Conservation (phyloP, 2,113 vertebrate species). For the Ageneiosus marmoratus region DNA sequence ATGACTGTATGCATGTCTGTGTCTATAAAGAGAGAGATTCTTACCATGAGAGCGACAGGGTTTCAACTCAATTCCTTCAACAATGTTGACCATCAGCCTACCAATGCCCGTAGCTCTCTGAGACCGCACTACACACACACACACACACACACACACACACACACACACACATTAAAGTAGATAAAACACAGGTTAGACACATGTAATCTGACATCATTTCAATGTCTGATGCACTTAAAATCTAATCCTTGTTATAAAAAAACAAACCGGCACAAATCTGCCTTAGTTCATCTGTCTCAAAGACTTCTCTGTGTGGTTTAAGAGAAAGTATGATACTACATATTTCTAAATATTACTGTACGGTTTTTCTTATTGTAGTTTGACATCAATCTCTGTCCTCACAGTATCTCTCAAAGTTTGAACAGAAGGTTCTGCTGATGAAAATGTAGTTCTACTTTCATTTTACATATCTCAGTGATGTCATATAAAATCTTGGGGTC, state of each 20-base stretch:
- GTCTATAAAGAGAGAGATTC: slow-evolving; percentile 24
- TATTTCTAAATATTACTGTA: not conserved
- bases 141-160: slow-evolving; percentile 30
- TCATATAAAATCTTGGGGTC: not conserved
- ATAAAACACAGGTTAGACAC: not conserved
- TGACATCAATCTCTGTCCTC: not conserved
- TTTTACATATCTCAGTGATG: not conserved
- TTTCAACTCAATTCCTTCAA: slow-evolving; percentile 96
- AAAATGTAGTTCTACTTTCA: not conserved
- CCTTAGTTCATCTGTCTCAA: not conserved
- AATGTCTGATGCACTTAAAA: not conserved
- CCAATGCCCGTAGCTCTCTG: slow-evolving; percentile 97
- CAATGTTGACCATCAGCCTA: slow-evolving; percentile 96
- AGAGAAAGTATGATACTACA: not conserved
- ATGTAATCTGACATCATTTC: not conserved
- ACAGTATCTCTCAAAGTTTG: not conserved
- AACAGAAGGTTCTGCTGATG: not conserved
- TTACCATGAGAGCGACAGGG: slow-evolving; percentile 95
- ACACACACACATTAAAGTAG: not conserved
- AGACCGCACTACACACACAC: slow-evolving; percentile 80
- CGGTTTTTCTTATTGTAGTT: not conserved
- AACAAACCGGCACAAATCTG: not conserved
- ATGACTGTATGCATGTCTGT: too few relatives aligned
- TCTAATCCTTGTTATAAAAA: too few relatives aligned
- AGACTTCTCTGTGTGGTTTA: not conserved